Conservation (phyloP, 2,113 vertebrate genomes). For the Sinocyclocheilus maitianheensis region DNA sequence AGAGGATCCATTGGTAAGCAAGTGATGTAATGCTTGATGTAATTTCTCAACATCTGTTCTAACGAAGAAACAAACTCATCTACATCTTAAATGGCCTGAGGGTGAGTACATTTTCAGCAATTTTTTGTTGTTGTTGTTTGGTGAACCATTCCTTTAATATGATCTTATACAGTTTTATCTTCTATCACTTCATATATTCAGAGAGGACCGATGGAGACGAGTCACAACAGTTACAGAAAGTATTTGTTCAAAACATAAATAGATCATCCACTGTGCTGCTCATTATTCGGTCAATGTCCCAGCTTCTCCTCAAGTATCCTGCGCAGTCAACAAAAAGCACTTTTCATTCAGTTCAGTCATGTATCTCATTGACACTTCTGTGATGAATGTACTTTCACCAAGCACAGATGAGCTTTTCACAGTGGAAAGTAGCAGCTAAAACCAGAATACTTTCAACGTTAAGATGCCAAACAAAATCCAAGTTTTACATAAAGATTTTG, state of each 20-base stretch:
- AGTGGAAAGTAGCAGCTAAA: neutral
- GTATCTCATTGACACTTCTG: constrained; percentile 70
- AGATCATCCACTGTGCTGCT: constrained; percentile 81
- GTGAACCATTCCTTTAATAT: too few relatives aligned
- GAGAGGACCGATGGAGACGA: constrained; percentile 67
- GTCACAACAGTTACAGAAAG: constrained; percentile 70
- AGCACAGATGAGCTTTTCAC: neutral
- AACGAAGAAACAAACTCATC: too few relatives aligned
- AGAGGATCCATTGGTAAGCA: too few relatives aligned
- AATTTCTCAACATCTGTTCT: too few relatives aligned
- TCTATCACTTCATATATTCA: constrained; percentile 73
- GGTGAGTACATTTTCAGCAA: too few relatives aligned
- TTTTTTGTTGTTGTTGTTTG: too few relatives aligned
- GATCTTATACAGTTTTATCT: too few relatives aligned
- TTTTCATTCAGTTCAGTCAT: constrained; percentile 75
- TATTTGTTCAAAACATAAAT: constrained; percentile 79
- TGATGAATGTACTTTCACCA: constrained; percentile 59
- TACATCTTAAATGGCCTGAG: too few relatives aligned
- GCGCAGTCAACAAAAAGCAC: constrained; percentile 72
- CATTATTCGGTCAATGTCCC: constrained; percentile 78
- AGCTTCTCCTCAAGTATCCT: neutral
- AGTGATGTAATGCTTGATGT: too few relatives aligned
- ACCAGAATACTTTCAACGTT: neutral
- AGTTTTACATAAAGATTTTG: neutral
- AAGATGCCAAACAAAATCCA: neutral